Percentiles rank a stretch among this genome's conserved stretches.
These are phyloP conservation scores for Hypselothyrea guttata DNA, from an alignment of 2,888 invertebrate genomes.

Conservation along the genomic window DNA sequence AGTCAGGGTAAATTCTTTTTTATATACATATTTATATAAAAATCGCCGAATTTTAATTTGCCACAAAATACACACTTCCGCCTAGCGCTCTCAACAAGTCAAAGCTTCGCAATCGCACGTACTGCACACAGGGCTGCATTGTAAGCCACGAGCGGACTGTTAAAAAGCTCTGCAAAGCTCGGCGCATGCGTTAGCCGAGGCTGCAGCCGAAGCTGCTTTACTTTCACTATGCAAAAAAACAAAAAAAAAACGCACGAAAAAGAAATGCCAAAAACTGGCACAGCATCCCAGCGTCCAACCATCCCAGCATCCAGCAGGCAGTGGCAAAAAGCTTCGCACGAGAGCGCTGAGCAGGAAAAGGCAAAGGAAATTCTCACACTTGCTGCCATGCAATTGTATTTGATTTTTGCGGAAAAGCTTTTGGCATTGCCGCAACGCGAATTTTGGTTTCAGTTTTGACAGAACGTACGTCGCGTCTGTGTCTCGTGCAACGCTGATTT, in stretches of 20 bases:
- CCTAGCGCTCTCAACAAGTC: too few species aligned
- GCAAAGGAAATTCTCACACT: neutral
- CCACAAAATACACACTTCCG: too few species aligned
- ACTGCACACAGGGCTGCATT: too few species aligned
- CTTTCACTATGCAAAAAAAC: slow-evolving; percentile 51
- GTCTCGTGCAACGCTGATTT: slow-evolving; percentile 24
- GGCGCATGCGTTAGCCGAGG: slow-evolving; percentile 8
- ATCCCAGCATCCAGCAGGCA: too few species aligned
- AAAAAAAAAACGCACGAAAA: too few species aligned
- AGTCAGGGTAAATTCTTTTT: too few species aligned
- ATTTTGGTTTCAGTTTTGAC: slow-evolving; percentile 62
- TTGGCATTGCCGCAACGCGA: slow-evolving; percentile 52
- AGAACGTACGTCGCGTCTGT: slow-evolving; percentile 58
- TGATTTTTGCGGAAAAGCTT: slow-evolving; percentile 37
- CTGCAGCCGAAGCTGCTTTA: slow-evolving; percentile 15
- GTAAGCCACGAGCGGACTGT: slow-evolving; percentile 24
- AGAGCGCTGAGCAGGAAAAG: neutral
- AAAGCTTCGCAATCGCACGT: too few species aligned
- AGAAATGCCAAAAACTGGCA: slow-evolving; percentile 26
- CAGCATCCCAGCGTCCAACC: too few species aligned
- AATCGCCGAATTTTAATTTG: too few species aligned
- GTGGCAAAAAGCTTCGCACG: slow-evolving; percentile 21
- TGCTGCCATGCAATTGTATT: slow-evolving; percentile 3
- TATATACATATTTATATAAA: too few species aligned
- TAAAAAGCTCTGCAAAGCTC: neutral